Evolutionary conservation across 1,140 invertebrate species (phyloP).

Genomic region (Elymnias hypermnestra): DNA sequence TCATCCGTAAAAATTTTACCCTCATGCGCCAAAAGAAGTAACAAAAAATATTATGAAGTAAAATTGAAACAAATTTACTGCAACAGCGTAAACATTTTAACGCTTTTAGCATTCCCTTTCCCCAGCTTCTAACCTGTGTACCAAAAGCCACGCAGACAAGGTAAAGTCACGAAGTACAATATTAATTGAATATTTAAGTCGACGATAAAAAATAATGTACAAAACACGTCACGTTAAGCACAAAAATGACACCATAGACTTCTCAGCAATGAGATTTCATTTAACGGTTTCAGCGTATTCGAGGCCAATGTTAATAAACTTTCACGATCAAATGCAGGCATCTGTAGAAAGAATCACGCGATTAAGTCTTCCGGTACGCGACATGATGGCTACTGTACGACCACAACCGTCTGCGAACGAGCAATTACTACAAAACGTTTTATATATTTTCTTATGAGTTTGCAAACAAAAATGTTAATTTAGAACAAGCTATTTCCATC

Average conservation of each 20-base stretch:
- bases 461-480: constrained; percentile 1
- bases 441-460: constrained; percentile 9
- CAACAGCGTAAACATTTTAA: too few relatives aligned
- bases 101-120: too few relatives aligned
- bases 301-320: constrained; percentile 66
- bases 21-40: too few relatives aligned
- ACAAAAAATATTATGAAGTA: too few relatives aligned
- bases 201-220: neutral
- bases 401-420: constrained; percentile 46
- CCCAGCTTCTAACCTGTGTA: too few relatives aligned
- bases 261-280: constrained; percentile 44
- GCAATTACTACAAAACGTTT: constrained; percentile 37
- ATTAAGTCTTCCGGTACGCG: constrained; percentile 19
- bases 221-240: neutral
- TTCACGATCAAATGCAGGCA: constrained; percentile 66
- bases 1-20: too few relatives aligned
- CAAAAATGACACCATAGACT: constrained; percentile 1
- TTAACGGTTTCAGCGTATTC: constrained; percentile 61
- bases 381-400: constrained; percentile 7
- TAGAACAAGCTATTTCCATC: constrained; percentile 14
- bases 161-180: too few relatives aligned
- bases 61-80: too few relatives aligned
- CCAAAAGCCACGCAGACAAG: too few relatives aligned
- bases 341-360: constrained; percentile 36
- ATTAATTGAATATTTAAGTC: neutral